A percentile compares a stretch with the other conserved stretches of the same genome.
These are phyloP conservation scores for Drosophila burlai DNA, from an alignment of 1,140 invertebrate species.

Conservation along the genomic window DNA sequence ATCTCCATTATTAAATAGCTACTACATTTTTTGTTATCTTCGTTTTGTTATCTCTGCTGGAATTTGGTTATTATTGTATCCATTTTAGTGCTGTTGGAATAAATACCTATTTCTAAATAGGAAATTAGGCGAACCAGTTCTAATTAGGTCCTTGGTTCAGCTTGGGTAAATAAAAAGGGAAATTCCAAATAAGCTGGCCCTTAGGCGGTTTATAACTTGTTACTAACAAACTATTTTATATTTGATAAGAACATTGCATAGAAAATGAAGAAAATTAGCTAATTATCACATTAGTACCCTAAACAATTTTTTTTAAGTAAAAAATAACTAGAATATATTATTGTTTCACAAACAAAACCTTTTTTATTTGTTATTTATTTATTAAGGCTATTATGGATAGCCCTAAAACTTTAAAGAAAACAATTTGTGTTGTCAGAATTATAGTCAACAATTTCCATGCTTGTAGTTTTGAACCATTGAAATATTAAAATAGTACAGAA, in stretches of 20 bases:
- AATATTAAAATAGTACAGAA: too few relatives aligned
- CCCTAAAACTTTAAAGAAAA: too few relatives aligned
- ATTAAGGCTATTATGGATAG: too few relatives aligned
- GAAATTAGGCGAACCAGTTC: neutral
- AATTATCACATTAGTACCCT: neutral
- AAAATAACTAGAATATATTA: too few relatives aligned
- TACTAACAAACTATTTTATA: neutral
- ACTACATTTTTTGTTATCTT: constrained; percentile 20
- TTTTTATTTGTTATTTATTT: too few relatives aligned
- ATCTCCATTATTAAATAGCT: constrained; percentile 33
- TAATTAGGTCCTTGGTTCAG: neutral
- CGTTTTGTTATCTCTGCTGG: neutral
- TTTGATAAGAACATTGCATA: too few relatives aligned
- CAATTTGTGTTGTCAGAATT: too few relatives aligned
- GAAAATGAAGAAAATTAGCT: neutral
- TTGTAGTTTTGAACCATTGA: too few relatives aligned
- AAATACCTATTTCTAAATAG: neutral
- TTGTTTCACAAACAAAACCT: too few relatives aligned
- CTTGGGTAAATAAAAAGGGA: neutral
- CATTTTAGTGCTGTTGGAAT: neutral
- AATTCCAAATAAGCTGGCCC: neutral
- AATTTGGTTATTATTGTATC: constrained; percentile 1
- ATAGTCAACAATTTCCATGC: too few relatives aligned
- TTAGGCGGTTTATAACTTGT: neutral
- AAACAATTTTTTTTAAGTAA: too few relatives aligned